Evolutionary conservation across 2,797 vertebrate genomes (phyloP).

Genomic region (Pagetopsis macropterus): DNA sequence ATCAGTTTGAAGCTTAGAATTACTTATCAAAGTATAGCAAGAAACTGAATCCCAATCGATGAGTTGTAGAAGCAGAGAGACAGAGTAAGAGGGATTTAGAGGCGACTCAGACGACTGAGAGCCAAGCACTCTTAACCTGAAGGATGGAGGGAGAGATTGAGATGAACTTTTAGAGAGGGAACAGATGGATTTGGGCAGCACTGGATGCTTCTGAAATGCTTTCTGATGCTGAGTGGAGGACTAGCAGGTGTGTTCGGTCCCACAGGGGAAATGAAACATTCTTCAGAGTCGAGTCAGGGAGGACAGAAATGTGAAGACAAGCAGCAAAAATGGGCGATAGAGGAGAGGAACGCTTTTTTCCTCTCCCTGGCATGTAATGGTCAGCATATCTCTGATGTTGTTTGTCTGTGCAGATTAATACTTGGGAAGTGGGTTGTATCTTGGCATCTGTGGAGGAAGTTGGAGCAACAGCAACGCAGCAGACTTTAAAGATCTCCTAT

Average conservation of each 20-base stretch:
- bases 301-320: conserved; percentile 31
- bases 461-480: neutral
- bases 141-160: neutral
- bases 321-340: conserved; percentile 49
- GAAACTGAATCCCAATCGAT: neutral
- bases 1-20: neutral
- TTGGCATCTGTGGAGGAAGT: conserved; percentile 5
- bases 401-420: neutral
- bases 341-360: conserved; percentile 20
- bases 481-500: neutral
- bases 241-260: conserved; percentile 38
- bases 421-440: neutral
- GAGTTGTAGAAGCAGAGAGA: neutral
- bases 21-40: neutral
- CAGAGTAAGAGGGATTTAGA: neutral
- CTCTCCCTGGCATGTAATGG: conserved; percentile 2
- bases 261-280: conserved; percentile 60
- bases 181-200: conserved; percentile 40
- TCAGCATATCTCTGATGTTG: conserved; percentile 12
- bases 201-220: conserved; percentile 31
- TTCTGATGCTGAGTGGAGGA: conserved; percentile 38
- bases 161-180: conserved; percentile 3
- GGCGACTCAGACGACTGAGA: neutral
- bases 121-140: neutral
- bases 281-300: conserved; percentile 57